phyloP scores from a whole-genome alignment of 2,888 invertebrate species.

The Margaritifera margaritifera region DNA sequence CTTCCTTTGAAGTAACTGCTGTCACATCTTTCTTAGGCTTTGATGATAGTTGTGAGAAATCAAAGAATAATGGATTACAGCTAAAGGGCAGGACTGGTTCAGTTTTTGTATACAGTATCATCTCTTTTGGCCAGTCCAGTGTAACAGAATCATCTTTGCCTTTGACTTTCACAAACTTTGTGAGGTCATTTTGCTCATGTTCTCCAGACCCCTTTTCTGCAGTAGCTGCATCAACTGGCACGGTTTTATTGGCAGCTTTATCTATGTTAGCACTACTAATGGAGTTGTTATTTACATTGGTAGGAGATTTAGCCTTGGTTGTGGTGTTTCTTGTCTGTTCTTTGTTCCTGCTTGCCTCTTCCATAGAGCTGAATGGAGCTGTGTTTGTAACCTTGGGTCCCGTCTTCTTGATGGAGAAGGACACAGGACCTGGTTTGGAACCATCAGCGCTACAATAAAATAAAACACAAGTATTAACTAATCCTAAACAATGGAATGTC shows the following conservation, averaged over 20 bases:
- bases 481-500: no score
- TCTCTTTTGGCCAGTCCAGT: slow-evolving; percentile 68
- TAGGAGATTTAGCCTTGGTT: slow-evolving; percentile 5
- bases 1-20: slow-evolving; percentile 11
- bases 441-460: slow-evolving; percentile 31
- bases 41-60: slow-evolving; percentile 58
- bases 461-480: background rate
- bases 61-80: slow-evolving; percentile 70
- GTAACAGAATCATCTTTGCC: slow-evolving; percentile 59
- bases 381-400: slow-evolving; percentile 38
- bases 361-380: slow-evolving; percentile 28
- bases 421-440: slow-evolving; percentile 34
- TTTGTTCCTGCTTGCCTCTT: slow-evolving; percentile 36
- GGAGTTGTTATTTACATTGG: slow-evolving; percentile 26
- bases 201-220: background rate
- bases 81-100: slow-evolving; percentile 61
- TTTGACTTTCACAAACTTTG: slow-evolving; percentile 53
- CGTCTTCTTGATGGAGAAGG: slow-evolving; percentile 47
- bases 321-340: slow-evolving; percentile 3
- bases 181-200: slow-evolving; percentile 8
- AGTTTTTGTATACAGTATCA: slow-evolving; percentile 63
- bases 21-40: slow-evolving; percentile 19
- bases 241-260: slow-evolving; percentile 1
- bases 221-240: background rate
- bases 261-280: slow-evolving; percentile 8